Conservation (phyloP, 1,140 invertebrate species). For the Drosophila littoralis region DNA sequence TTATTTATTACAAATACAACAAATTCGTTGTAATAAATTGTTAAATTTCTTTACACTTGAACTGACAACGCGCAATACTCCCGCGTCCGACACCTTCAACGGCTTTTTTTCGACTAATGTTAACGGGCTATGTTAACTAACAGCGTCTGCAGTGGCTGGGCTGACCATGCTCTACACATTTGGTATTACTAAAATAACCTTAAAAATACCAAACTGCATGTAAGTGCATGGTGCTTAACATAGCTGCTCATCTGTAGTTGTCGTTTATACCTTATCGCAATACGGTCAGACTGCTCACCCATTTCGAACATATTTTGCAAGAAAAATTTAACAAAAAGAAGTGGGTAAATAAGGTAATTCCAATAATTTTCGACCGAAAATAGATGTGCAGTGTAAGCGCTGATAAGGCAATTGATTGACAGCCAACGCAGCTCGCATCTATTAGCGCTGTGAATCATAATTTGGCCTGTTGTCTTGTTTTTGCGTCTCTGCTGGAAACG, state of each 20-base stretch:
- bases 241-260: neutral
- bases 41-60: conserved; percentile 53
- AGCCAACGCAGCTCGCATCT: neutral
- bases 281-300: conserved; percentile 24
- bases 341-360: conserved; percentile 46
- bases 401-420: conserved; percentile 38
- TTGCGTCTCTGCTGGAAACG: conserved; percentile 36
- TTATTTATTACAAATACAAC: conserved; percentile 44
- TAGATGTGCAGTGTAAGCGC: conserved; percentile 10
- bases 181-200: neutral
- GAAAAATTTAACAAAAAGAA: conserved; percentile 42
- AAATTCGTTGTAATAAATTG: conserved; percentile 46
- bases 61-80: conserved; percentile 29
- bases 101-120: conserved; percentile 43
- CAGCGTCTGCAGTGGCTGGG: conserved; percentile 6
- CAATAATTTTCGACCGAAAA: conserved; percentile 21
- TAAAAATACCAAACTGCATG: conserved; percentile 17
- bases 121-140: conserved; percentile 38
- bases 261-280: neutral
- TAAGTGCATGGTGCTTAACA: neutral
- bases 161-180: conserved; percentile 5
- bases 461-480: conserved; percentile 40
- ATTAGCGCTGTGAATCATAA: conserved; percentile 40
- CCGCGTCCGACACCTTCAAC: conserved; percentile 39
- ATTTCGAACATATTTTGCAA: conserved; percentile 50